phyloP scores from a whole-genome alignment of 2,113 vertebrate genomes.

The Columba janthina region DNA sequence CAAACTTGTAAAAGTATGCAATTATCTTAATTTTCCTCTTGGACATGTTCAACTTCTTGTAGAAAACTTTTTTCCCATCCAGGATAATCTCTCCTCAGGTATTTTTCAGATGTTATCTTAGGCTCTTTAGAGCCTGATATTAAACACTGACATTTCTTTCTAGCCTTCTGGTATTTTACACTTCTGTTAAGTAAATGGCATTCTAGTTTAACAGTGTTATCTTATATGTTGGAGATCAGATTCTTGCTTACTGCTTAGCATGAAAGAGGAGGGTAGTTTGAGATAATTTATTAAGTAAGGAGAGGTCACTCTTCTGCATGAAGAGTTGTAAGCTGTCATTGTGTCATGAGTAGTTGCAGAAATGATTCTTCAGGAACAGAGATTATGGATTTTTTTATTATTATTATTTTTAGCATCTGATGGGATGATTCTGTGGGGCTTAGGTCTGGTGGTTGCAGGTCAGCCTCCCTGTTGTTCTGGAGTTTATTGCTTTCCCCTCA shows the following conservation, averaged over 20 bases:
- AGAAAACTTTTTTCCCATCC: neutral
- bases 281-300: neutral
- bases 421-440: neutral
- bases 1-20: neutral
- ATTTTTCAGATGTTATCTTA: neutral
- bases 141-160: neutral
- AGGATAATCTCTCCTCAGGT: neutral
- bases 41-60: accelerated
- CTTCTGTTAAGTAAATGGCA: neutral
- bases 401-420: neutral
- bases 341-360: neutral
- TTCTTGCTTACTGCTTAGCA: neutral
- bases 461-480: neutral
- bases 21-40: neutral
- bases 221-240: neutral
- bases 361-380: neutral
- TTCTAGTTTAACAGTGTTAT: neutral
- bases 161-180: neutral
- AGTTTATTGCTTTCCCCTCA: neutral
- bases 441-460: neutral
- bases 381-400: neutral
- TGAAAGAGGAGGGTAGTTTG: neutral
- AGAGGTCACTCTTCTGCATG: neutral
- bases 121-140: neutral
- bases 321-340: neutral